A percentile compares a stretch with the other conserved stretches of the same genome.
Evolutionary conservation across 2,113 vertebrate genomes (phyloP).

Genomic region (Meleagris gallopavo): DNA sequence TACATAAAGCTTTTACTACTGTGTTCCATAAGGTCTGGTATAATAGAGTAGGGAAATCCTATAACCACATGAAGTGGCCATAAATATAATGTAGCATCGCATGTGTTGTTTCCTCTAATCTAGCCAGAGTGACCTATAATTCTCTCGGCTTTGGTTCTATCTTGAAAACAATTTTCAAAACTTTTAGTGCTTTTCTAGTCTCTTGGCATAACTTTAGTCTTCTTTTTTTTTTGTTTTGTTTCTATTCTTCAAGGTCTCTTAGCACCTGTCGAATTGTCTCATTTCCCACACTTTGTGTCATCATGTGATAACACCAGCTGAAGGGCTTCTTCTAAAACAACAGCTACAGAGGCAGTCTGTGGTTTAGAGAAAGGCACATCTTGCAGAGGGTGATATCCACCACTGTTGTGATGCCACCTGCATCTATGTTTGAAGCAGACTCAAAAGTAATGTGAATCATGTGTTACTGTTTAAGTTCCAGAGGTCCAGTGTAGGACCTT

Average conservation of each 20-base stretch:
- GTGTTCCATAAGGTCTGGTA: not conserved
- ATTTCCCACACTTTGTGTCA: constrained; percentile 69
- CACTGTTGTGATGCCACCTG: constrained; percentile 45
- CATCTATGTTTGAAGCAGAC: constrained; percentile 39
- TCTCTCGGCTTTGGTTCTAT: not conserved
- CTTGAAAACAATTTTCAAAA: constrained; percentile 1
- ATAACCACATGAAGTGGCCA: not conserved
- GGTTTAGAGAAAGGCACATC: constrained; percentile 69
- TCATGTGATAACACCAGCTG: constrained; percentile 71
- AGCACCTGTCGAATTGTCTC: constrained; percentile 76
- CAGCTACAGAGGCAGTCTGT: constrained; percentile 77
- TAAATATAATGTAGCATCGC: not conserved
- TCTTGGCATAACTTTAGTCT: constrained; percentile 2
- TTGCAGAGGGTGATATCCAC: constrained; percentile 48
- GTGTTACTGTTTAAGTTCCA: not conserved
- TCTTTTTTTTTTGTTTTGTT: constrained; percentile 9
- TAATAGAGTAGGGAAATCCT: not conserved
- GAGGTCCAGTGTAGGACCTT: not conserved
- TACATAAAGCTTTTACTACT: not conserved
- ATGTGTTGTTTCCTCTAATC: not conserved
- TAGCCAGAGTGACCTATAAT: constrained; percentile 9
- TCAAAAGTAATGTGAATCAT: constrained; percentile 43
- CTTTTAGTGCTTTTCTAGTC: not conserved
- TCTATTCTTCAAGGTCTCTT: constrained; percentile 59
- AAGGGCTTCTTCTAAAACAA: constrained; percentile 63